phyloP scores from a whole-genome alignment of 2,797 vertebrate species.

The Mus spretus region DNA sequence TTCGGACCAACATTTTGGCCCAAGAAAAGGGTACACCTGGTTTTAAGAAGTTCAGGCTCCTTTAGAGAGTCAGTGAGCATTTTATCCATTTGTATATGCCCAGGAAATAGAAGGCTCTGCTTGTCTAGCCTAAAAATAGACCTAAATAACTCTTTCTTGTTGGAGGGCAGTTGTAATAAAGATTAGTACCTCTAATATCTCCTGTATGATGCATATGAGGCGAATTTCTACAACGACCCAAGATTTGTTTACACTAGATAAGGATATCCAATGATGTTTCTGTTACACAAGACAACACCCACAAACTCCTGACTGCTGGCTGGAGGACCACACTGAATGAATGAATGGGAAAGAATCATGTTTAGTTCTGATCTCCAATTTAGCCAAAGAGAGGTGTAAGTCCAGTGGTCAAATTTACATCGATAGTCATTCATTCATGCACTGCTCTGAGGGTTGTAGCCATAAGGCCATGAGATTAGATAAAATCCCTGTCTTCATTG shows the following conservation, averaged over 20 bases:
- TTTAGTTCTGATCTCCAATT: background rate
- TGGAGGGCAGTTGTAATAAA: background rate
- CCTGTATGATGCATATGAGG: background rate
- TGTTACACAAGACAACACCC: background rate
- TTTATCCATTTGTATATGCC: background rate
- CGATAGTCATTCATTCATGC: background rate
- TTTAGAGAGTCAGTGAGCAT: background rate
- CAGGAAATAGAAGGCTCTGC: background rate
- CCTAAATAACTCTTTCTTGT: background rate
- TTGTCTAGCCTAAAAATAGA: slow-evolving; percentile 19
- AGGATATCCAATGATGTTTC: background rate
- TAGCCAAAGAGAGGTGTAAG: background rate
- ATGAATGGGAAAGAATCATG: background rate
- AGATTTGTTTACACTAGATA: slow-evolving; percentile 17
- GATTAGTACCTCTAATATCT: background rate
- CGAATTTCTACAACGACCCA: background rate
- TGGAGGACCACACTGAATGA: background rate
- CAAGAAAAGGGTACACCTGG: background rate
- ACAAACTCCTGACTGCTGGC: background rate
- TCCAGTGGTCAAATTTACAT: background rate
- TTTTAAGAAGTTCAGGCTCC: background rate
- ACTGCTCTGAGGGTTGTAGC: background rate
- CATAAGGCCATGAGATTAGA: background rate
- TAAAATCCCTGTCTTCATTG: background rate
- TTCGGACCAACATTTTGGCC: slow-evolving; percentile 20